Evolutionary conservation across 1,140 invertebrate species (phyloP).

Genomic region (Solenopsis fugax): DNA sequence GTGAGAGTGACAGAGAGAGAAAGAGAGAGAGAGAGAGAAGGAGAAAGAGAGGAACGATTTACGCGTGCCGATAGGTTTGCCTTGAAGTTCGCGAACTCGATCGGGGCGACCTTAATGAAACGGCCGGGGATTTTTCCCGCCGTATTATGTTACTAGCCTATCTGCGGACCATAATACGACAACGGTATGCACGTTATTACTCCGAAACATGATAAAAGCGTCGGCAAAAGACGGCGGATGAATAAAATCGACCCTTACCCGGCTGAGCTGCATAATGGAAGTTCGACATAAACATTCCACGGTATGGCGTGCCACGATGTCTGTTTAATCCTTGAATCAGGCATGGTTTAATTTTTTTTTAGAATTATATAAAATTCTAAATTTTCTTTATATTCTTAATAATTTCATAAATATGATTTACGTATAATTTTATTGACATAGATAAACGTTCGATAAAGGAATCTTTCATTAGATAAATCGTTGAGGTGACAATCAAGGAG

Average conservation of each 20-base stretch:
- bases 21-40: background rate
- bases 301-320: background rate
- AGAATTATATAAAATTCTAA: slow-evolving; percentile 2
- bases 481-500: background rate
- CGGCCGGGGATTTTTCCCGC: slow-evolving; percentile 19
- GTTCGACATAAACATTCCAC: background rate
- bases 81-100: slow-evolving; percentile 48
- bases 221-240: background rate
- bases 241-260: slow-evolving; percentile 39
- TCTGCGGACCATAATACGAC: slow-evolving; percentile 20
- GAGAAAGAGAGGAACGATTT: slow-evolving; percentile 30
- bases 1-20: slow-evolving; percentile 34
- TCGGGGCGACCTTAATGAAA: slow-evolving; percentile 62
- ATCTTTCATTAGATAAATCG: background rate
- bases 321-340: background rate
- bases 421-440: background rate
- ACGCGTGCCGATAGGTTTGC: slow-evolving; percentile 47
- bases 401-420: background rate
- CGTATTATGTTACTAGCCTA: slow-evolving; percentile 13
- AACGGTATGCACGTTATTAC: slow-evolving; percentile 10
- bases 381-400: background rate
- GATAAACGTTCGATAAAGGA: background rate
- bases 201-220: slow-evolving; percentile 42
- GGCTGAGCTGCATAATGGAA: slow-evolving; percentile 22
- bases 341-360: background rate